A percentile compares a stretch with the other conserved stretches of the same genome.
Conservation (phyloP, 2,113 vertebrate species). For the Anarrhichthys ocellatus region DNA sequence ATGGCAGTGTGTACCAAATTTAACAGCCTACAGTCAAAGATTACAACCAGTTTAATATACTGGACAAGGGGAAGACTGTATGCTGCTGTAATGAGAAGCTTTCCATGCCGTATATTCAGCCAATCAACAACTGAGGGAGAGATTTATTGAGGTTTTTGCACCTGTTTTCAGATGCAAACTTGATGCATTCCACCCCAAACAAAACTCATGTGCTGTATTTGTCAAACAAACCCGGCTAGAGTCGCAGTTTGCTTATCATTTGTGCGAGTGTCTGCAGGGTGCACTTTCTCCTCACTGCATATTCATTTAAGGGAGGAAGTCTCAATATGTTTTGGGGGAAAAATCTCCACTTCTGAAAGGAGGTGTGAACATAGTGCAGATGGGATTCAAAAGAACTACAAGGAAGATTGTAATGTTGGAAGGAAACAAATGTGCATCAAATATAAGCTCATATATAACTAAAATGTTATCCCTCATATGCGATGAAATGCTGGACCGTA, state of each 20-base stretch:
- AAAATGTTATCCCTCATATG: background rate
- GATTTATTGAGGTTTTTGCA: background rate
- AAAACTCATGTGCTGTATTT: background rate
- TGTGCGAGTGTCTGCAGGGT: background rate
- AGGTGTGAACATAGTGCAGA: background rate
- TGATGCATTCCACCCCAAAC: background rate
- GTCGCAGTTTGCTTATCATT: background rate
- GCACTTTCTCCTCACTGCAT: background rate
- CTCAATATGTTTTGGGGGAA: background rate
- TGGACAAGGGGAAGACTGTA: background rate
- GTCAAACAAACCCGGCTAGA: background rate
- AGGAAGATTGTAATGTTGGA: background rate
- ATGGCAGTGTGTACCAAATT: constrained; percentile 19
- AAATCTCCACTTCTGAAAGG: background rate
- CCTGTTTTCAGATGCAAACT: background rate
- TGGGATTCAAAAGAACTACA: background rate
- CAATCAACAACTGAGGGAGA: background rate
- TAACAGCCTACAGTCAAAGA: constrained; percentile 41
- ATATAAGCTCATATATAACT: background rate
- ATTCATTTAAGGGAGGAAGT: background rate
- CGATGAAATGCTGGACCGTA: background rate
- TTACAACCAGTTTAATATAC: constrained; percentile 25
- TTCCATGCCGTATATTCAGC: background rate
- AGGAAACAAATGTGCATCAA: background rate
- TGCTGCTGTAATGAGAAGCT: constrained; percentile 11